Base-by-base conservation (phyloP, 2,797 vertebrate genomes). In the Melanotaenia trifasciata region DNA sequence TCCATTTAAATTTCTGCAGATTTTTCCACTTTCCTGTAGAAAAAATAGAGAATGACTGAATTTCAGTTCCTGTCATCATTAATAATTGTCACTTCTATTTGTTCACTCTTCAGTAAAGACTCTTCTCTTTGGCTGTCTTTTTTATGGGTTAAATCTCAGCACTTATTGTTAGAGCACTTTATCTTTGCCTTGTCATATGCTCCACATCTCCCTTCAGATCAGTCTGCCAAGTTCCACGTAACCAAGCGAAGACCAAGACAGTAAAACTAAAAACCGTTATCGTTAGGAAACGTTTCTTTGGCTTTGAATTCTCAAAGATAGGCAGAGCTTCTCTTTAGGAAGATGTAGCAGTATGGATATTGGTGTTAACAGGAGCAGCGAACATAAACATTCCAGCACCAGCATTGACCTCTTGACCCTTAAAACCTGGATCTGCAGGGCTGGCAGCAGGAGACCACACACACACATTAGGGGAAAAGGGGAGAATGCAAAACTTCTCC, bases 341-440 rank as follows among this genome's bases (percentile, higher is more conserved):
- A 45, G 66, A 71, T n/a, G 8, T 67, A 67, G 72, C 50, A 13
- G 69, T 78, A 22, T 26, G 59, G 77, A 87, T 86, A 84, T 76
- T 83, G 74, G 80, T 65, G 79, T 84, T 75, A 91, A 81, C 76
- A 83, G 84, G 65, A 88, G 79, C 67, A 77, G 87, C 57, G 64
- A 89, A 88, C 81, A 82, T 92, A 91, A 93, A 93, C 92, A 93
- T 90, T 91, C 83, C 85, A 90, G 81, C 87, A 86, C 90, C 80
- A 67, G 80, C 16, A 47, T 65, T 91, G 90, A 93, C 91, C 93
- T 91, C 65, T 69, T 89, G 90, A 92, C 89, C 90, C 71, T 58
- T 71, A 67, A 84, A 87, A 79, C 70, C 67, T 75, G 74, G 78
- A 79, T 76, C 70, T 68, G 78, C 81, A 70, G 77, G 45, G 67